A percentile compares a stretch with the other conserved stretches of the same genome.
Conservation (phyloP, 2,888 invertebrate genomes). For the Sarcophaga subvicina region DNA sequence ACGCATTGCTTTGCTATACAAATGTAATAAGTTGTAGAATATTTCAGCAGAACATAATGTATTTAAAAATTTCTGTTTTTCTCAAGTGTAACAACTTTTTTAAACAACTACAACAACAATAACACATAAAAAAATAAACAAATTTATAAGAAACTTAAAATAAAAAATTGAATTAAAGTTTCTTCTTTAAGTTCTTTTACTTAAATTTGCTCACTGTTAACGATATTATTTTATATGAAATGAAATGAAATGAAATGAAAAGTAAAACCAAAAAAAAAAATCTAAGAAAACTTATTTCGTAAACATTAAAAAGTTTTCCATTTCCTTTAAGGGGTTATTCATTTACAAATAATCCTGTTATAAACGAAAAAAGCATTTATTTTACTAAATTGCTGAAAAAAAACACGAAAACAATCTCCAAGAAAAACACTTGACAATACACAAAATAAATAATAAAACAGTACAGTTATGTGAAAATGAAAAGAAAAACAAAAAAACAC, state of each 20-base stretch:
- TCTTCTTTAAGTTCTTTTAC: neutral
- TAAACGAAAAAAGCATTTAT: neutral
- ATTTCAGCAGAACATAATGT: too few relatives aligned
- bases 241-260: neutral
- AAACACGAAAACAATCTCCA: neutral
- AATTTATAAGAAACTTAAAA: neutral
- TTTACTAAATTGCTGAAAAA: neutral
- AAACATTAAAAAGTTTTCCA: neutral
- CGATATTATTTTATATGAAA: neutral
- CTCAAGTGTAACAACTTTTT: too few relatives aligned
- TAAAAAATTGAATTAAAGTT: neutral
- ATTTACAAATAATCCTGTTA: constrained; percentile 25
- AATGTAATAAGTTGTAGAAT: too few relatives aligned
- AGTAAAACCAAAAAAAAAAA: too few relatives aligned
- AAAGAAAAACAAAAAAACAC: neutral
- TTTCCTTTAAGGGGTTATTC: neutral
- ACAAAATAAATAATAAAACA: constrained; percentile 1
- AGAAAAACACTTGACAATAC: constrained; percentile 40
- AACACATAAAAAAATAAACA: neutral
- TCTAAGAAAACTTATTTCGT: neutral
- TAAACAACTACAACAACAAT: neutral
- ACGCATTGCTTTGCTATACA: too few relatives aligned
- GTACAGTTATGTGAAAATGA: neutral
- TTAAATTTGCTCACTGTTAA: neutral
- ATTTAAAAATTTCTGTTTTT: too few relatives aligned